Evolutionary conservation across 2,888 invertebrate species (phyloP).

Genomic region (Gandaritis pyraliata): DNA sequence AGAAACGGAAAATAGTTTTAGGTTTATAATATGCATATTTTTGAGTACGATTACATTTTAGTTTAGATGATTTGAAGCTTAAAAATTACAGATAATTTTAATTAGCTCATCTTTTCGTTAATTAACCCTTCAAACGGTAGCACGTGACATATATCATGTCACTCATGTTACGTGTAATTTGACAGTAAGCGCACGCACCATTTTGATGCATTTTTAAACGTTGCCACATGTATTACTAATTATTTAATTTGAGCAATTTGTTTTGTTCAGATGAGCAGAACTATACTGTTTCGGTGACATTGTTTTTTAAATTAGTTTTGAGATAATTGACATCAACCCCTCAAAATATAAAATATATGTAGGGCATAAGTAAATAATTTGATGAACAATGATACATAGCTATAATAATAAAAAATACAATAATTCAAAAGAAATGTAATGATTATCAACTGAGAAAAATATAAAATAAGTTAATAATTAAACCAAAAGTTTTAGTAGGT

Average conservation of each 20-base stretch:
- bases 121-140: slow-evolving; percentile 37
- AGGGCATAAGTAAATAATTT: too few relatives aligned
- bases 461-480: not conserved
- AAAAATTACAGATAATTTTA: too few relatives aligned
- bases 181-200: slow-evolving; percentile 45
- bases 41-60: too few relatives aligned
- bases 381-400: too few relatives aligned
- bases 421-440: too few relatives aligned
- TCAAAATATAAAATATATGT: not conserved
- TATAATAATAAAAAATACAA: too few relatives aligned
- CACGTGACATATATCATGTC: slow-evolving; percentile 52
- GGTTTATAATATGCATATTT: not conserved
- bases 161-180: slow-evolving; percentile 41
- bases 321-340: slow-evolving; percentile 19
- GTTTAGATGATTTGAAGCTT: too few relatives aligned
- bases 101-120: slow-evolving; percentile 5
- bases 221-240: slow-evolving; percentile 58
- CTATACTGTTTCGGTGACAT: slow-evolving; percentile 21
- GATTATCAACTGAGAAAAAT: too few relatives aligned
- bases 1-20: not conserved
- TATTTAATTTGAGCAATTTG: slow-evolving; percentile 44
- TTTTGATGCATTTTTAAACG: slow-evolving; percentile 66
- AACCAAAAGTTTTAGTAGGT: not conserved
- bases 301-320: slow-evolving; percentile 25
- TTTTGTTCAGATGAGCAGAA: slow-evolving; percentile 39